Percentiles rank a stretch among this genome's conserved stretches.
Conservation (phyloP, 64 coral and sea anemone genomes). For the Porites lutea region DNA sequence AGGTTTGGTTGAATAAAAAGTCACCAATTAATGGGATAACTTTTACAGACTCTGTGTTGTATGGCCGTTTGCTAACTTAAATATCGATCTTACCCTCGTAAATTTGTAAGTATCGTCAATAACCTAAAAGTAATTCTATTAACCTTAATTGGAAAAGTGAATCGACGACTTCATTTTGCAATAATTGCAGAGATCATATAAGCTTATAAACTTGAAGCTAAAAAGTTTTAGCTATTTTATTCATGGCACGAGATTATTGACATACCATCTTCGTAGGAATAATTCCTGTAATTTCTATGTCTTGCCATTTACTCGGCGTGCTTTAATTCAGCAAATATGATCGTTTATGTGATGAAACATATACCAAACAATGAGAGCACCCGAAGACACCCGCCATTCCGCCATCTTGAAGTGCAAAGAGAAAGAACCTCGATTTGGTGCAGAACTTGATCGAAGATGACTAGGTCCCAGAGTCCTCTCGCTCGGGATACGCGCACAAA, state of each 20-base stretch:
- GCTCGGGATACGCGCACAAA: too few relatives aligned
- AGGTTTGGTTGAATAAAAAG: too few relatives aligned
- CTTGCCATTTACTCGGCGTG: constrained; percentile 71
- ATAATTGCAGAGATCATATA: too few relatives aligned
- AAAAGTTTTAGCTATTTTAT: background rate
- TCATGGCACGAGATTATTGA: background rate
- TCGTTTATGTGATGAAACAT: background rate
- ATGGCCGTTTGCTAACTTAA: too few relatives aligned
- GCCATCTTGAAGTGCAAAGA: background rate
- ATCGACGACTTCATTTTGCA: too few relatives aligned
- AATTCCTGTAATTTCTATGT: constrained; percentile 93
- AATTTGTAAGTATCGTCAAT: too few relatives aligned
- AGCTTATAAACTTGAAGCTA: too few relatives aligned
- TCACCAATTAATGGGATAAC: too few relatives aligned
- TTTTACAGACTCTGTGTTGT: too few relatives aligned
- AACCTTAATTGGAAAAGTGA: too few relatives aligned
- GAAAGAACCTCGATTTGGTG: background rate
- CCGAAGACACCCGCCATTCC: background rate
- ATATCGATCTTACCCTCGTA: too few relatives aligned
- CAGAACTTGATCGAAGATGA: background rate
- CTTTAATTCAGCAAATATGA: background rate
- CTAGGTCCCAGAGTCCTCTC: background rate
- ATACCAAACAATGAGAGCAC: background rate
- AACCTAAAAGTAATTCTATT: too few relatives aligned
- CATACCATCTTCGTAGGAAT: constrained; percentile 94